Evolutionary conservation across 2,888 invertebrate species (phyloP).

Genomic region (Chydorus sphaericus): DNA sequence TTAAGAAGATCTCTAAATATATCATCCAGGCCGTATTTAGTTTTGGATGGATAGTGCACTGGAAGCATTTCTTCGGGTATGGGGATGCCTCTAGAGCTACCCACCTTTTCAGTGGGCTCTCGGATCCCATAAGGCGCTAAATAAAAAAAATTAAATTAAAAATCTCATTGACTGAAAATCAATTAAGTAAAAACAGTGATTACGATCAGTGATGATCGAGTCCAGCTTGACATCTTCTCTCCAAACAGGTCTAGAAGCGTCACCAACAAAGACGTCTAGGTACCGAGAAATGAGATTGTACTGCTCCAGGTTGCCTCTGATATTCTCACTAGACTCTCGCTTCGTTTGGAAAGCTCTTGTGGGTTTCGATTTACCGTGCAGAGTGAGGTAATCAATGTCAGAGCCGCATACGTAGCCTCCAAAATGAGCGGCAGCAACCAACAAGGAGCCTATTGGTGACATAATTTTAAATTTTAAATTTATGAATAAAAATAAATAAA

Average conservation of each 20-base stretch:
- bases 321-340: conserved; percentile 57
- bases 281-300: conserved; percentile 62
- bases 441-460: conserved; percentile 51
- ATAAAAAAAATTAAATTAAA: conserved; percentile 20
- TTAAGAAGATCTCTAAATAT: conserved; percentile 70
- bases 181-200: conserved; percentile 30
- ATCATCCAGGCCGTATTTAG: conserved; percentile 66
- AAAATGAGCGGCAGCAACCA: conserved; percentile 79
- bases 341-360: conserved; percentile 37
- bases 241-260: conserved; percentile 76
- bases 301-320: conserved; percentile 73
- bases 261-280: conserved; percentile 78
- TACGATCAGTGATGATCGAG: conserved; percentile 91
- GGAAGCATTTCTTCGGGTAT: conserved; percentile 47
- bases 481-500: no score
- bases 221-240: conserved; percentile 55
- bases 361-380: conserved; percentile 72
- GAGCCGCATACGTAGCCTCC: conserved; percentile 73
- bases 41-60: conserved; percentile 67
- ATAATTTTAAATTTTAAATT: no score
- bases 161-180: conserved; percentile 10
- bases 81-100: conserved; percentile 38
- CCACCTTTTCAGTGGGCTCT: conserved; percentile 78
- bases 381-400: conserved; percentile 87
- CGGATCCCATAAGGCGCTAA: conserved; percentile 96